Base-by-base conservation (phyloP, 2,113 vertebrate genomes). In the Ariopsis seemanni region DNA sequence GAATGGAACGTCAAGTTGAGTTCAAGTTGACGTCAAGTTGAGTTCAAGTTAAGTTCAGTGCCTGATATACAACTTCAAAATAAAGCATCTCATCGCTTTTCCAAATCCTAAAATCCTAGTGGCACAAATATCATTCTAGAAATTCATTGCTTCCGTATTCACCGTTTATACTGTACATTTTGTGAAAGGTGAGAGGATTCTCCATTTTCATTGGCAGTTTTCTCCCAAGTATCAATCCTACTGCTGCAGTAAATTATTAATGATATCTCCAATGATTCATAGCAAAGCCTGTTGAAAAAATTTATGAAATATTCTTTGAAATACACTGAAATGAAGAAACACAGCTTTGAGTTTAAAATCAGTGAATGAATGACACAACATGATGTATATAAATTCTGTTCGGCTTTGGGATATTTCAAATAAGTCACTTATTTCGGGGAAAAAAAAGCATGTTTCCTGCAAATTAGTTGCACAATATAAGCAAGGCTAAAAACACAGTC, bases 381-480 rank as follows among this genome's bases (percentile, higher is more conserved):
- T 63, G 67, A 87, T 63, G 86, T 12, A 82, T 48, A 87, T 34
- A 75, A 12, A 50, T 27, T 25, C 18, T 53, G n/a, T 86, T 85
- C 10, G 52, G 74, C 17, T 67, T 17, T 9, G 50, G 27, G 22
- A 58, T 65, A 55, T 67, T 81, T 81, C 30, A 85, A 85, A 81
- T 82, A 65, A 87, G 77, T 34, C 34, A 50, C 62, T 60, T 71
- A 57, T 84, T 67, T 86, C 75, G 62, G 20, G 71, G 11, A 1
- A 11, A 9, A 30, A 20, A 27, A 58, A 30, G 10, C 7, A 80
- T 80, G 27, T 60, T 81, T 81, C 63, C 83, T 69, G 79, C 69
- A 87, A 88, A 88, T 87, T 62, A 77, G 72, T 69, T 34, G 71
- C 85, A 81, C 77, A 81, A 71, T 84, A 83, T 87, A 85, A 86